Conservation (phyloP, 2,113 vertebrate species). For the Cervus canadensis region DNA sequence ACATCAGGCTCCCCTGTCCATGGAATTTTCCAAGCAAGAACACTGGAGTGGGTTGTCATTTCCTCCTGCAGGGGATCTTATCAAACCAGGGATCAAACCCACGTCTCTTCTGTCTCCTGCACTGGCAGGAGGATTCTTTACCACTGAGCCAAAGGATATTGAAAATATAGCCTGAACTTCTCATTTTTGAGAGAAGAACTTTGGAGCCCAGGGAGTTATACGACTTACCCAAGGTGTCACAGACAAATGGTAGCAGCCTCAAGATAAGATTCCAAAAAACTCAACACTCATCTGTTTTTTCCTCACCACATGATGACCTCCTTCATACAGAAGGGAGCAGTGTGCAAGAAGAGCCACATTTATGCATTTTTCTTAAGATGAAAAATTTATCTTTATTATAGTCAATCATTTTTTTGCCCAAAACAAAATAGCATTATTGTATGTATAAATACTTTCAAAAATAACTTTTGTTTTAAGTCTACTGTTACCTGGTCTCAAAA, state of each 20-base stretch:
- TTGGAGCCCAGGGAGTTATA: neutral
- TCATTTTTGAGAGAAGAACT: neutral
- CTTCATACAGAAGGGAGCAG: neutral
- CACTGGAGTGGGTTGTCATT: neutral
- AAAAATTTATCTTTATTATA: neutral
- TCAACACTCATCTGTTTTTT: neutral
- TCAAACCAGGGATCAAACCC: neutral
- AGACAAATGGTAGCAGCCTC: neutral
- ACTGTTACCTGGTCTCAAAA: neutral
- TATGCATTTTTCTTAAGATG: neutral
- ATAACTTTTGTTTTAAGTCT: neutral
- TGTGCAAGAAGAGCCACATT: neutral
- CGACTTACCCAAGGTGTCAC: neutral
- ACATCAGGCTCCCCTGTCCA: neutral
- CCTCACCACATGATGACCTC: neutral
- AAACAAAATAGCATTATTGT: neutral
- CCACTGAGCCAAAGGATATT: neutral
- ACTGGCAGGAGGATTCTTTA: neutral
- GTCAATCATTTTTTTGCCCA: neutral
- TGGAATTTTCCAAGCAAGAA: neutral
- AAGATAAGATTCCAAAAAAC: neutral
- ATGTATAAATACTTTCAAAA: neutral
- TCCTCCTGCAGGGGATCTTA: neutral
- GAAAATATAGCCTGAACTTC: neutral
- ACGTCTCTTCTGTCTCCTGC: neutral